Percentiles rank a stretch among this genome's conserved stretches.
Evolutionary conservation across 2,113 vertebrate genomes (phyloP).

Genomic region (Archocentrus centrarchus): DNA sequence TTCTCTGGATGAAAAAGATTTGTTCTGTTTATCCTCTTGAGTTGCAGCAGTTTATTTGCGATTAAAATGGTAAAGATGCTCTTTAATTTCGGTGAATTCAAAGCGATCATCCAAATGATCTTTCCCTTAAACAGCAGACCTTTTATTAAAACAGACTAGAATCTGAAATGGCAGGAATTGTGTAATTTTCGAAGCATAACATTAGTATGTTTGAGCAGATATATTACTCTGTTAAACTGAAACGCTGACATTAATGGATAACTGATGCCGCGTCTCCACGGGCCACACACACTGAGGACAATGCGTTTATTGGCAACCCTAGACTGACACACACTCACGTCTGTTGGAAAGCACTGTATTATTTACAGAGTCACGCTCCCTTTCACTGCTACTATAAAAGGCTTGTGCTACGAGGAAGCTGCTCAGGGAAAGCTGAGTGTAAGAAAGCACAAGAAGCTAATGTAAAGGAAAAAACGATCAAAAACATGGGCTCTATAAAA

Average conservation of each 20-base stretch:
- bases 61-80: not conserved
- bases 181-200: not conserved
- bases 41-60: not conserved
- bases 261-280: constrained; percentile 1
- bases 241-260: constrained; percentile 51
- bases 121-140: not conserved
- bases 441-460: constrained; percentile 7
- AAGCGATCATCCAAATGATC: not conserved
- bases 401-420: constrained; percentile 24
- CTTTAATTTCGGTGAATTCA: not conserved
- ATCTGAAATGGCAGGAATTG: not conserved
- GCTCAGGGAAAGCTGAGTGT: not conserved
- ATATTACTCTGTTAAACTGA: not conserved
- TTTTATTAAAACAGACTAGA: not conserved
- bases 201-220: not conserved
- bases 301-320: constrained; percentile 60
- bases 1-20: not conserved
- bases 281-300: constrained; percentile 42
- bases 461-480: not conserved
- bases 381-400: constrained; percentile 66
- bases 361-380: constrained; percentile 65
- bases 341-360: constrained; percentile 58
- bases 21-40: not conserved
- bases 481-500: not conserved
- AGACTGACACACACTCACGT: constrained; percentile 32